Conservation (phyloP, 1,140 invertebrate genomes). For the Muscidifurax raptorellus region DNA sequence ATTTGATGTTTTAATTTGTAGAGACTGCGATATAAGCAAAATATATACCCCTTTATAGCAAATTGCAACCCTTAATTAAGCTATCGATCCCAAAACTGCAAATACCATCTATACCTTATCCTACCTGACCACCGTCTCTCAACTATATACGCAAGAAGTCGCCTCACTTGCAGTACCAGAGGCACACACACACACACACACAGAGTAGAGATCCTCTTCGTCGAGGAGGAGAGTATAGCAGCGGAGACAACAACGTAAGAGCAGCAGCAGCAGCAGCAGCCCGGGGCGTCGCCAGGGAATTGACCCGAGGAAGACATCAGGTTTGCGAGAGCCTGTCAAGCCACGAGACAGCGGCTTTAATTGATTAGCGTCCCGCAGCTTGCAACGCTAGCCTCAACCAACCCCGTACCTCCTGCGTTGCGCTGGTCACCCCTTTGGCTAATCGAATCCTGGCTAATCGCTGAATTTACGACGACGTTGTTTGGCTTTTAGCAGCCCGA, state of each 20-base stretch:
- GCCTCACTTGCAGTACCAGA: too few species aligned
- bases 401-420: too few species aligned
- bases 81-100: too few species aligned
- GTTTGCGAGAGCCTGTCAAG: not conserved
- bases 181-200: too few species aligned
- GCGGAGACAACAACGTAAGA: not conserved
- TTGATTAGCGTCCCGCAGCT: constrained; percentile 6
- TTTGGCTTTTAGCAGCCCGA: constrained; percentile 8
- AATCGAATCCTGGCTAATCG: constrained; percentile 12
- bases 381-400: not conserved
- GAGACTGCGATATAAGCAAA: too few species aligned
- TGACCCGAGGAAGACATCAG: not conserved
- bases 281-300: not conserved
- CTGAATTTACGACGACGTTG: not conserved
- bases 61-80: too few species aligned
- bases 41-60: too few species aligned
- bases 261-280: too few species aligned
- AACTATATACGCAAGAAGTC: not conserved
- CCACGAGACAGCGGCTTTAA: not conserved
- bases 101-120: too few species aligned
- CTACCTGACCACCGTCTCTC: too few species aligned
- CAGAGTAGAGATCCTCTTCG: too few species aligned
- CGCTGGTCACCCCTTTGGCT: not conserved
- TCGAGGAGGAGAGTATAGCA: not conserved
- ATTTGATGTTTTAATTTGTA: too few species aligned